These are phyloP conservation scores for Gadopsis marmoratus DNA, from an alignment of 2,797 vertebrate genomes.

Conservation along the genomic window DNA sequence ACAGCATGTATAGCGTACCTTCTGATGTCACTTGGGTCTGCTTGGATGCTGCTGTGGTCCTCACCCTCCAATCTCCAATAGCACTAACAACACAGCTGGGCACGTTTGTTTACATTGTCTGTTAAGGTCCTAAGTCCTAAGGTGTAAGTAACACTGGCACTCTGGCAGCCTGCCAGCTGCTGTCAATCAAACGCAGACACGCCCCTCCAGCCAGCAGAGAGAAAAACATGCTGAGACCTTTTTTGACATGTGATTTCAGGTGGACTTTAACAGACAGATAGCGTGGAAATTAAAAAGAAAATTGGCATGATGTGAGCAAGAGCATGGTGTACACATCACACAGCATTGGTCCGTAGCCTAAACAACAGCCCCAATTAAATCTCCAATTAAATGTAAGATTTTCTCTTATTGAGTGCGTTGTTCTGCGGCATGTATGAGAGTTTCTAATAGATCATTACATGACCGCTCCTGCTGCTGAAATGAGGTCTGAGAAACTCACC, in stretches of 20 bases:
- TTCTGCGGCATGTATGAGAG: not conserved
- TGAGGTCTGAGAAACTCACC: slow-evolving; percentile 18
- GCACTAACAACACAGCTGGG: not conserved
- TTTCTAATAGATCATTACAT: not conserved
- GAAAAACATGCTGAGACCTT: not conserved
- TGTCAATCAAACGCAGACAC: not conserved
- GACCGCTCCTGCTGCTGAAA: slow-evolving; percentile 9
- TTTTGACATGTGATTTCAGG: not conserved
- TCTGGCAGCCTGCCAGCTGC: not conserved
- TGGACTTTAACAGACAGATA: not conserved
- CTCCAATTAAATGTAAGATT: not conserved
- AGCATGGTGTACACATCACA: not conserved
- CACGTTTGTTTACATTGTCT: not conserved
- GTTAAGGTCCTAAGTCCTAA: not conserved
- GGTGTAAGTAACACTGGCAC: not conserved
- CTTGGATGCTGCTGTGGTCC: not conserved
- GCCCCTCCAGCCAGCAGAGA: not conserved
- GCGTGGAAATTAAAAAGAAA: not conserved
- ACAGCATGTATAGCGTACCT: not conserved
- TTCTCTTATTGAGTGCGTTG: not conserved
- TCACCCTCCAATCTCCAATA: no score
- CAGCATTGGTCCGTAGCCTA: no score
- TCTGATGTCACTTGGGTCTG: not conserved
- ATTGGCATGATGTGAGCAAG: no score
- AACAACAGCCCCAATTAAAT: not conserved